Conservation (phyloP, 64 coral and sea anemone genomes). For the Trachythela sp. region DNA sequence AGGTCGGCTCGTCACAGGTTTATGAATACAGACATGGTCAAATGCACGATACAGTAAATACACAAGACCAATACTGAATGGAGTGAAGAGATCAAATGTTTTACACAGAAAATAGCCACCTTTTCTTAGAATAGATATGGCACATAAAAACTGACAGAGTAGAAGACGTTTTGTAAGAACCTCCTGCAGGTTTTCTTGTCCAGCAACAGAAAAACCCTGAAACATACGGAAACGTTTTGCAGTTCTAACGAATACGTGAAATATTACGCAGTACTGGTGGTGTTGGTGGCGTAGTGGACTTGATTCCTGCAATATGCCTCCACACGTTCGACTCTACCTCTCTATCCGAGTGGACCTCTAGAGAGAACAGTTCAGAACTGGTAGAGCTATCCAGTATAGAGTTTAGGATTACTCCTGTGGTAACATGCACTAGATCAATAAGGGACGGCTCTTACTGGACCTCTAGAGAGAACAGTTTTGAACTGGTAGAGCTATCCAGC, state of each 20-base stretch:
- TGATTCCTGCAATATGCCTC: too few species aligned
- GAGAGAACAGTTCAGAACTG: too few species aligned
- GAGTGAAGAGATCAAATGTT: conserved; percentile 86
- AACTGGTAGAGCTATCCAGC: too few species aligned
- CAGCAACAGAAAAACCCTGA: conserved; percentile 93
- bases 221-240: neutral
- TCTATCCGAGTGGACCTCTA: too few species aligned
- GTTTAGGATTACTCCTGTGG: too few species aligned
- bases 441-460: too few species aligned
- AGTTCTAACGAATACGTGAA: neutral
- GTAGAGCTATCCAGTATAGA: too few species aligned
- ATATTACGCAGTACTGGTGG: neutral
- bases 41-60: conserved; percentile 82
- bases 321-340: too few species aligned
- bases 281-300: too few species aligned
- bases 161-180: conserved; percentile 91
- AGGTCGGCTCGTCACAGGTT: conserved; percentile 96
- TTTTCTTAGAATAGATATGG: conserved; percentile 77
- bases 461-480: too few species aligned
- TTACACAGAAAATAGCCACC: conserved; percentile 98
- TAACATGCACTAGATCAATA: too few species aligned
- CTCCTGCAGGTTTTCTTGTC: conserved; percentile 96
- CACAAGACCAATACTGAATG: conserved; percentile 77
- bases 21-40: conserved; percentile 82
- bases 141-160: conserved; percentile 89